Evolutionary conservation across 1,140 invertebrate genomes (phyloP).

Genomic region (Heliconius himera): DNA sequence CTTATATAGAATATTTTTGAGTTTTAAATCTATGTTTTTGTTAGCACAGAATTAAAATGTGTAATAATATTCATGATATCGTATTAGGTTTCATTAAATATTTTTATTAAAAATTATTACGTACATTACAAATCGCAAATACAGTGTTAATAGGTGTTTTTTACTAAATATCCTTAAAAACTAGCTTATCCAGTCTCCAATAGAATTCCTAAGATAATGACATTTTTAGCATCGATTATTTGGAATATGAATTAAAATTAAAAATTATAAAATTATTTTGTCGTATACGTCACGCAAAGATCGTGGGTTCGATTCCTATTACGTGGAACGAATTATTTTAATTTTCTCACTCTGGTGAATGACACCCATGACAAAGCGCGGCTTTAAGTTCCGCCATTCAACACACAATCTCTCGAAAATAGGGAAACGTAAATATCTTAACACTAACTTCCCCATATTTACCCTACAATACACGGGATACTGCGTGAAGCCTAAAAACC

Average conservation of each 20-base stretch:
- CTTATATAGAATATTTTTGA: background rate
- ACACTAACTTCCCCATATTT: too few relatives aligned
- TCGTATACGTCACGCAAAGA: too few relatives aligned
- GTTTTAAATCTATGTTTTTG: background rate
- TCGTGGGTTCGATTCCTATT: too few relatives aligned
- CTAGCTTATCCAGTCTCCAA: background rate
- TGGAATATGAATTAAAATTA: background rate
- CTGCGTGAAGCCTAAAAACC: too few relatives aligned
- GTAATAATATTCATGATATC: constrained; percentile 2
- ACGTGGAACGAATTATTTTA: too few relatives aligned
- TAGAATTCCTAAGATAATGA: constrained; percentile 1
- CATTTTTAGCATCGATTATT: background rate
- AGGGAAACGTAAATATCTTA: too few relatives aligned
- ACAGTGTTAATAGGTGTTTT: background rate
- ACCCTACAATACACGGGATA: too few relatives aligned
- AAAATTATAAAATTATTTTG: too few relatives aligned
- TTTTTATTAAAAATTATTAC: constrained; percentile 4
- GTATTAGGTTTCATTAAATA: background rate
- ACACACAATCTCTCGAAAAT: too few relatives aligned
- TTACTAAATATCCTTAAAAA: background rate
- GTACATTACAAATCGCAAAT: background rate
- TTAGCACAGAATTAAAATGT: background rate
- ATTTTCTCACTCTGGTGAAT: too few relatives aligned
- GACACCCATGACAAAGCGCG: too few relatives aligned
- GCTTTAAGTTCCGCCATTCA: too few relatives aligned